Evolutionary conservation across 2,113 vertebrate genomes (phyloP), one percentile per base, ranked within the genome.

Genomic region (Myotis brandtii): DNA sequence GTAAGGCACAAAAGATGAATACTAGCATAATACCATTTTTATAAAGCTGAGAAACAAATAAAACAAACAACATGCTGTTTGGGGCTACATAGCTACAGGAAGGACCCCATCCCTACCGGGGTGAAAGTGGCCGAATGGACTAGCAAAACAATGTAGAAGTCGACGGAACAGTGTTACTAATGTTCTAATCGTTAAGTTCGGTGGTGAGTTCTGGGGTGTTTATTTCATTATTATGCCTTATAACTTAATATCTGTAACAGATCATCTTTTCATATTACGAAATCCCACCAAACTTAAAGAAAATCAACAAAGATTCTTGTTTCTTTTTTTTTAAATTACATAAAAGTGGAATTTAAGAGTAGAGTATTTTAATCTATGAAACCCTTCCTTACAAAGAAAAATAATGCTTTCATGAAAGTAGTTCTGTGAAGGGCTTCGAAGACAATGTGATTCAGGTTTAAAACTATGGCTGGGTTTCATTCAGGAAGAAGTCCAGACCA

Each of bases 341-440:
- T 37, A 43, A 64, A 40, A 69, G 34, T 67, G 4, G 5, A 67
- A 69, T 89, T 89, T 95, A 50, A 67, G 89, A 81, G 12, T 70
- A 23, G 8, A 54, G 23, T 37, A 2, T 18, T 92, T 79, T 90
- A 75, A 79, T 72, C 30, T 81, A 6, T 67, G 69, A 85, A 81
- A 77, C 40, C n/a, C 52, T 81, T 91, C 88, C 77, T 86, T 59
- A 76, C 30, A 76, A 21, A 76, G 73, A 88, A 88, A 76, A 56
- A 56, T 56, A 56, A 62, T n/a, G 37, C 37, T n/a, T 62, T 50
- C 52, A 54, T 21, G 23, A 70, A 81, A 50, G 46, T 20, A 37
- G 21, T 66, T 52, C 62, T 10, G 0, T 17, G 18, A 75, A 46
- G 46, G 20, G 62, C 67, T 66, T 83, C 56, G 43, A 67, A 43